These are phyloP conservation scores for Poecilus cupreus DNA, from an alignment of 2,888 invertebrate genomes.

Conservation along the genomic window DNA sequence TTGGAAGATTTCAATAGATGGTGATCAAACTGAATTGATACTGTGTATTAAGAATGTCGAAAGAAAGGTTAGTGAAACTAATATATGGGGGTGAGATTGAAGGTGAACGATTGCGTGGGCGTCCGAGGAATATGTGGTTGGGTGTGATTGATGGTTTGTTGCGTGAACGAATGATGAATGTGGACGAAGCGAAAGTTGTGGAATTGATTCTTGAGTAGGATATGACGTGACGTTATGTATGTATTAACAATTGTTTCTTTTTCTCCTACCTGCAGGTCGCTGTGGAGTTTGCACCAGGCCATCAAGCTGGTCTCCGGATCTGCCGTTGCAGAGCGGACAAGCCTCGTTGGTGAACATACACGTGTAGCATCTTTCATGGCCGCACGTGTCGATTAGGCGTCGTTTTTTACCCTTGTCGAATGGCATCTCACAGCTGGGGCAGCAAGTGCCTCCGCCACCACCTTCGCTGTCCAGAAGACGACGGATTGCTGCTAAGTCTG, in stretches of 20 bases:
- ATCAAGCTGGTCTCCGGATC: not conserved
- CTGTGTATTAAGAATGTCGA: not conserved
- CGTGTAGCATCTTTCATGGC: slow-evolving; percentile 96
- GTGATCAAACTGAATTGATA: not conserved
- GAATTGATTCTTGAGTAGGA: no score
- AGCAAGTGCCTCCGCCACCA: slow-evolving; percentile 77
- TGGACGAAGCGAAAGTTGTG: no score
- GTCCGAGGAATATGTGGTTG: no score
- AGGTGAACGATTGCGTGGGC: no score
- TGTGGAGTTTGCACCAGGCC: not conserved
- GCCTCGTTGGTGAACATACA: slow-evolving; percentile 95
- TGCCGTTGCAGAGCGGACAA: slow-evolving; percentile 86
- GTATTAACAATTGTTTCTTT: not conserved
- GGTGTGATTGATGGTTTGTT: no score
- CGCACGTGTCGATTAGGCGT: slow-evolving; percentile 95
- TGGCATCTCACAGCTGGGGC: slow-evolving; percentile 93
- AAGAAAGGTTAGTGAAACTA: no score
- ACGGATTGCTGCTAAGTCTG: slow-evolving; percentile 89
- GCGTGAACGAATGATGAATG: no score
- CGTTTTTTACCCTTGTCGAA: slow-evolving; percentile 98
- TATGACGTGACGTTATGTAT: no score
- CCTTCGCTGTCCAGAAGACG: slow-evolving; percentile 85
- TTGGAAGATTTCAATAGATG: not conserved
- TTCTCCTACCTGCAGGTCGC: slow-evolving; percentile 26
- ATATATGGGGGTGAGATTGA: no score